Evolutionary conservation across 2,113 vertebrate species (phyloP).

Genomic region (Bos javanicus): DNA sequence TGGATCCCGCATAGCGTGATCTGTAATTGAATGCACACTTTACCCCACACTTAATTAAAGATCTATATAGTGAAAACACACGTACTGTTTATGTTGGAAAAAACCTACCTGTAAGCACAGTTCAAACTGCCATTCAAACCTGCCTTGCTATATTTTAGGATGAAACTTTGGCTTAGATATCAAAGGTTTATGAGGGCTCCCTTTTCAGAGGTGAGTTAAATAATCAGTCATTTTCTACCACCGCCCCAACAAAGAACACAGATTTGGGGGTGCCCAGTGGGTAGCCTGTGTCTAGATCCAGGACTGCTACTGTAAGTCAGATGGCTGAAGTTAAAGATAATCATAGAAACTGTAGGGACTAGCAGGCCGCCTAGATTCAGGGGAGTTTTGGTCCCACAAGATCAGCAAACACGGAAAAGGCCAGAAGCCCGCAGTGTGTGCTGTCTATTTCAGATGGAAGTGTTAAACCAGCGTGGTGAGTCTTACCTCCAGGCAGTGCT

Average conservation of each 20-base stretch:
- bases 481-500: too few species aligned
- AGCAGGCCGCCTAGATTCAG: neutral
- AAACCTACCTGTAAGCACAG: neutral
- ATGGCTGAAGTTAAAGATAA: neutral
- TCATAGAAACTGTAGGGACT: neutral
- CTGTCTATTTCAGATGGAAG: neutral
- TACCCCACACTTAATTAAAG: neutral
- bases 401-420: neutral
- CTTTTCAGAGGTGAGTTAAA: neutral
- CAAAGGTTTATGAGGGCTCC: neutral
- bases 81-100: neutral
- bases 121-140: neutral
- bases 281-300: neutral
- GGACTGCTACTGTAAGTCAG: neutral
- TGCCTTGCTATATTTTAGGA: neutral
- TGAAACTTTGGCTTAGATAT: neutral
- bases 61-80: neutral
- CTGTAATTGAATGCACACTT: neutral
- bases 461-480: too few species aligned
- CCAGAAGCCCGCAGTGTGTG: neutral
- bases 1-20: neutral
- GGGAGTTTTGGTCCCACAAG: neutral
- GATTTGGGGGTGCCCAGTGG: neutral
- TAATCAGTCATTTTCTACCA: neutral
- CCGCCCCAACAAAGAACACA: neutral